These are phyloP conservation scores for Rhinopomastus cyanomelas DNA, from an alignment of 2,113 vertebrate species.

Conservation along the genomic window DNA sequence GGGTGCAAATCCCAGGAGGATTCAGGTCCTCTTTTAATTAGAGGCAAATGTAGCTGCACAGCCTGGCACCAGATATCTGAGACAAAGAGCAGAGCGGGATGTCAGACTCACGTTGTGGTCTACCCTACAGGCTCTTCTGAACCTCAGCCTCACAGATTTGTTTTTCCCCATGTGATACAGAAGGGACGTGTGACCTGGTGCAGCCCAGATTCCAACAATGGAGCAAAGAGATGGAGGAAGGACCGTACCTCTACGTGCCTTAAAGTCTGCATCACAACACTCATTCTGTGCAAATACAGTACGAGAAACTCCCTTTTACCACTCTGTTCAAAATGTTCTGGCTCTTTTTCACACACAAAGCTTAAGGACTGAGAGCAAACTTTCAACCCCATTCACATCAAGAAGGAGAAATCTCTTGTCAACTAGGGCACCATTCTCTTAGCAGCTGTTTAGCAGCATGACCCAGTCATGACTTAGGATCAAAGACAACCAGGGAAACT, in stretches of 20 bases:
- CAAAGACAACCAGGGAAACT: conserved; percentile 20
- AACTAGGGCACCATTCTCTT: neutral
- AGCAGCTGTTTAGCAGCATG: neutral
- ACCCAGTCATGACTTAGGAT: conserved; percentile 43
- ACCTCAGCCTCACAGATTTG: neutral
- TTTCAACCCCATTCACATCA: neutral
- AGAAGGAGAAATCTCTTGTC: neutral
- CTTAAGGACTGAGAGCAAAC: neutral
- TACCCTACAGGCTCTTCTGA: neutral
- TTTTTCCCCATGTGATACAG: neutral
- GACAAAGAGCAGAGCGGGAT: neutral
- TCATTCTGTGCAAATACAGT: fast-evolving
- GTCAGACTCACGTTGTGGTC: neutral
- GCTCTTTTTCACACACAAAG: neutral
- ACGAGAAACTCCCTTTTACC: neutral
- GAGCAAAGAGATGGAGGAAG: neutral
- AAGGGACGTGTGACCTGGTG: fast-evolving
- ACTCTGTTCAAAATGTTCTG: neutral
- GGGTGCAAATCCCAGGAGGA: neutral
- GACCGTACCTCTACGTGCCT: fast-evolving
- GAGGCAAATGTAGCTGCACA: neutral
- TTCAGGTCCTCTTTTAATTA: neutral
- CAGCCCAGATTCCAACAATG: fast-evolving
- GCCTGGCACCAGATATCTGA: fast-evolving
- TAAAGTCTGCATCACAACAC: neutral